Evolutionary conservation across 2,113 vertebrate genomes (phyloP), one percentile per base, ranked within the genome.

Genomic region (Columbina picui): DNA sequence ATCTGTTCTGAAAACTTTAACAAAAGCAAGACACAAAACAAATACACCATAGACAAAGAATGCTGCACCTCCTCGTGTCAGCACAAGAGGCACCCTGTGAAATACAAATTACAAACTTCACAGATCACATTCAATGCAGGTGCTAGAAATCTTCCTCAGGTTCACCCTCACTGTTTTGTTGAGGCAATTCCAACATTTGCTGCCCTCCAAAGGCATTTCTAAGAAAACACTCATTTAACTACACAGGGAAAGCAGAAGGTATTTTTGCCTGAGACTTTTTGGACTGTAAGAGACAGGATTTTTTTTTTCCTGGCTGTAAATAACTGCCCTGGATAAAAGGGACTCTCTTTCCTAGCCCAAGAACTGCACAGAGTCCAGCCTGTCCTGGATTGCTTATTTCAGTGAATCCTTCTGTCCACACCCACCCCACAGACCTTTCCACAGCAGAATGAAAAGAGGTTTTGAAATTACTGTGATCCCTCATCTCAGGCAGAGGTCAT

Each of bases 41-140:
- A 87, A 73, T 36, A n/a, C 52, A n/a, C 26, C 57, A 71, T 68
- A 59, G 49, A 64, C 56, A 75, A 71, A 68, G 80, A 76, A 47
- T 0, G 0, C 27, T 4, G 29, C 3, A 61, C 36, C 25, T 79
- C 36, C 1, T 0, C 14, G 1, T 21, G 32, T 38, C 3, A 5
- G 81, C 34, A 10, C 1, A 2, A 90, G 55, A 75, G 57, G 22
- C 29, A 4, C 45, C 30, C 63, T 25, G 19, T 36, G 55, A 87
- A 87, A 57, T 49, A 68, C 39, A 45, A 9, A 52, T 15, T 25
- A 22, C 4, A 60, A 52, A 65, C 16, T 52, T 39, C 39, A n/a
- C 22, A 30, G 63, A n/a, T 60, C 45, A 10, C 26, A 22, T 50
- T 55, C 56, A 19, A 4, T 3, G 16, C 10, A 41, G 60, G 8